A percentile compares a stretch with the other conserved stretches of the same genome.
phyloP scores from a whole-genome alignment of 2,888 invertebrate species.

The Lithophane semibrunnea region DNA sequence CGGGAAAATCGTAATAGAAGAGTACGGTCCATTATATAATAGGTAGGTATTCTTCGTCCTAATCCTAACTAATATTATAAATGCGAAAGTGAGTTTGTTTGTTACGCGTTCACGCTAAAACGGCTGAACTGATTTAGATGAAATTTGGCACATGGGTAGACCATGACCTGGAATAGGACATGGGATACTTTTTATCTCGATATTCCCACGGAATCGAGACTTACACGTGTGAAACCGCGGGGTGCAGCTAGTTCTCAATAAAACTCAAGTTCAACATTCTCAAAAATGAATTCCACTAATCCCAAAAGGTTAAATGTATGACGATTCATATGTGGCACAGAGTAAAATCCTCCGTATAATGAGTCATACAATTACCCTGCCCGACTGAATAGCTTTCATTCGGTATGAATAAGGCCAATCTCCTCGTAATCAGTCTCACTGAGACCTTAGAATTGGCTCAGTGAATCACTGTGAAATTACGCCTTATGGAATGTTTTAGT shows the following conservation, averaged over 20 bases:
- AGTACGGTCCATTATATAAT: too few relatives aligned
- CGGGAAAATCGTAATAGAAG: not conserved
- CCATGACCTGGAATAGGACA: too few relatives aligned
- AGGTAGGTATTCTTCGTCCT: too few relatives aligned
- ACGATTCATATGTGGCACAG: conserved; percentile 8
- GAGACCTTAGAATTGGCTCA: conserved; percentile 15
- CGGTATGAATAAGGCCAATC: conserved; percentile 56
- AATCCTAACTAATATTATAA: too few relatives aligned
- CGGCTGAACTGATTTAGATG: too few relatives aligned
- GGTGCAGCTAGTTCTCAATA: too few relatives aligned
- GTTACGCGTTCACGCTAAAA: too few relatives aligned
- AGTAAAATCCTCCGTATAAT: conserved; percentile 32
- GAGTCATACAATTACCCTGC: conserved; percentile 37
- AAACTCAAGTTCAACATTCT: conserved; percentile 10
- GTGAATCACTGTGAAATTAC: conserved; percentile 41
- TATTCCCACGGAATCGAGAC: too few relatives aligned
- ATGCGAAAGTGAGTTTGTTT: too few relatives aligned
- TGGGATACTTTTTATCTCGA: too few relatives aligned
- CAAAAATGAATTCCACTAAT: conserved; percentile 4
- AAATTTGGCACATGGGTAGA: too few relatives aligned
- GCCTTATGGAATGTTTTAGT: conserved; percentile 12
- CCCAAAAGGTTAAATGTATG: conserved; percentile 28
- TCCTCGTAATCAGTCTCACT: conserved; percentile 34
- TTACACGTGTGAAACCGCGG: too few relatives aligned
- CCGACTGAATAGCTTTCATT: conserved; percentile 36